Percentiles rank a stretch among this genome's conserved stretches.
Evolutionary conservation across 2,888 invertebrate genomes (phyloP).

Genomic region (Agapetus fuscipes): DNA sequence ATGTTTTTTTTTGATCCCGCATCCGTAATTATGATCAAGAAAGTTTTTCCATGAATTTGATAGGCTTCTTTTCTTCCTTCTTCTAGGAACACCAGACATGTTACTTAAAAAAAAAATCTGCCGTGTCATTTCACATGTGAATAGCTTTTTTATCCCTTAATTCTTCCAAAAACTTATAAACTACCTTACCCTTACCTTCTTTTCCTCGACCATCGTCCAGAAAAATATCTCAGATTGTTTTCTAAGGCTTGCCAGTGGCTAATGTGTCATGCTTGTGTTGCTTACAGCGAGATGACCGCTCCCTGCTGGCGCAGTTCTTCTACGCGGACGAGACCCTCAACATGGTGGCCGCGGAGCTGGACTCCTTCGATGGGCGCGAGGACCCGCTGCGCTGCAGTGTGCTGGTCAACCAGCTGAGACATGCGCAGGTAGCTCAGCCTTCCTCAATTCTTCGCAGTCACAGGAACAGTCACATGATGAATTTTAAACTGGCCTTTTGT

Average conservation of each 20-base stretch:
- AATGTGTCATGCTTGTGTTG: not conserved
- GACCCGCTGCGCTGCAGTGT: slow-evolving; percentile 95
- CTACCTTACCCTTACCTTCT: too few relatives aligned
- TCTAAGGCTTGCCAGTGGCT: not conserved
- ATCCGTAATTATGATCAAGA: too few relatives aligned
- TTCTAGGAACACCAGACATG: too few relatives aligned
- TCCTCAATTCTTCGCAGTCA: not conserved
- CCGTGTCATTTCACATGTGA: too few relatives aligned
- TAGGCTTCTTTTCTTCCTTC: too few relatives aligned
- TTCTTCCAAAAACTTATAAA: too few relatives aligned
- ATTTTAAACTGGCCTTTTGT: not conserved
- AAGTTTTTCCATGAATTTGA: too few relatives aligned
- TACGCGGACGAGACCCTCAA: slow-evolving; percentile 96
- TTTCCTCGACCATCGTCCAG: too few relatives aligned
- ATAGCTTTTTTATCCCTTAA: too few relatives aligned
- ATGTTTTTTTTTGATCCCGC: too few relatives aligned
- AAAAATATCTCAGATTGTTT: too few relatives aligned
- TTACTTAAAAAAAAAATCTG: too few relatives aligned
- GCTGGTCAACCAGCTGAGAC: slow-evolving; percentile 88
- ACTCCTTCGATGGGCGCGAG: slow-evolving; percentile 98
- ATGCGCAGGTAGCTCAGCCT: slow-evolving; percentile 66
- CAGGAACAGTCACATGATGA: not conserved
- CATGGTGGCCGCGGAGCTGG: slow-evolving; percentile 89
- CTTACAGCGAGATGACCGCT: slow-evolving; percentile 83
- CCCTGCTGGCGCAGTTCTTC: slow-evolving; percentile 91